A percentile compares a stretch with the other conserved stretches of the same genome.
Conservation (phyloP, 1,140 invertebrate species). For the Hylaeus volcanicus region DNA sequence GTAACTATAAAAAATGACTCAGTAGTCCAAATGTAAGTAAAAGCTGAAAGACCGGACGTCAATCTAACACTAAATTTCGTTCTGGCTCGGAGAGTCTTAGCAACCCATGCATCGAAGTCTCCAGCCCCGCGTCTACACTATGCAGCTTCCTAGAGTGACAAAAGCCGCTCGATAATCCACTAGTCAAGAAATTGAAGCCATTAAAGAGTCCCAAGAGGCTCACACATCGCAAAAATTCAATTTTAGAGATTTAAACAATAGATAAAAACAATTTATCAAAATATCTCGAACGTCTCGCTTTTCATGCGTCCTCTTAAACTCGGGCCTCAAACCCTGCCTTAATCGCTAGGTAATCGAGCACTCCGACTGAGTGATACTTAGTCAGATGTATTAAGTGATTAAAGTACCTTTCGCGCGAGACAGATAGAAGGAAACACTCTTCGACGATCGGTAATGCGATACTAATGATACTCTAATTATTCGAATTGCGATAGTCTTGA, state of each 20-base stretch:
- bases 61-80: no score
- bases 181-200: background rate
- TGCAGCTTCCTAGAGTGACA: conserved; percentile 27
- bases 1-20: no score
- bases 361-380: background rate
- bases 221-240: conserved; percentile 13
- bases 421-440: background rate
- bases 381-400: background rate
- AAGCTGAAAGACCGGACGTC: no score
- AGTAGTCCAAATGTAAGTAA: no score
- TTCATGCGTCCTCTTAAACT: background rate
- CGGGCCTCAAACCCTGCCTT: background rate
- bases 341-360: background rate
- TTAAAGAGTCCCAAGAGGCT: conserved; percentile 19
- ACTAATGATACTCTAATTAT: conserved; percentile 16
- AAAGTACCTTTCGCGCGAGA: background rate
- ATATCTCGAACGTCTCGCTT: background rate
- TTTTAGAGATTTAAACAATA: background rate
- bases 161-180: conserved; percentile 33
- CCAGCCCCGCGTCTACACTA: no score
- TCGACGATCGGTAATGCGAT: no score
- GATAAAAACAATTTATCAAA: background rate
- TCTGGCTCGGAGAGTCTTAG: no score
- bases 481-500: background rate
- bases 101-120: no score